Base-by-base conservation (phyloP, 2,113 vertebrate genomes). In the Platysternon megacephalum region DNA sequence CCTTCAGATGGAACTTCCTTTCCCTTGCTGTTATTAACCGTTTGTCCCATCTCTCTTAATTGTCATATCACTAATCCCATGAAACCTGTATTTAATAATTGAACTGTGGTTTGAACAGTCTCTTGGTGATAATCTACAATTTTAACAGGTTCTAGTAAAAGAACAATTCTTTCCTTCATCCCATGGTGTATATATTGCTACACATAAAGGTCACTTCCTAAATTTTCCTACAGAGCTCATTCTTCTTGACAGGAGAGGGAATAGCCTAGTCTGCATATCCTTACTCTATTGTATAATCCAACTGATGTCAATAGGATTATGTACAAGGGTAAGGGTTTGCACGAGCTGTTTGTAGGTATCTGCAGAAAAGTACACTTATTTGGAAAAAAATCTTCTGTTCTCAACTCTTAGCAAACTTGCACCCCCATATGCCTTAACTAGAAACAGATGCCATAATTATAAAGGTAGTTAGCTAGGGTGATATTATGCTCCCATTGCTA, bases 241-340 rank as follows among this genome's bases (percentile, higher is more conserved):
- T 21, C 9, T n/a, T 39, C 35, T 72, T 19, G 17, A 9, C 16
- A 68, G 35, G 35, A n/a, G 26, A 46, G 16, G 68, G 13, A 17
- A 46, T 90, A 2, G 0, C 28, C 28, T 55, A 17, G 26, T 48
- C 5, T 76, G 17, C 82, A 84, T 82, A 44, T 5, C 2, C 6
- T 28, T 78, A 46, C 74, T 28, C 11, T 46, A 0, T 93, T 96
- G 65, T 72, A 17, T 91, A n/a, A 48, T 72, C 82, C 58, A 82
- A 22, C 55, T 39, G 13, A 35, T 0, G 0, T 28, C 76, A 87
- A 21, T 87, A 88, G 83, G 82, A 85, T 42, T 68, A 14, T 5
- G 3, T 46, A 14, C 49, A 0, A 0, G 0, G n/a, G 6, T n/a
- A 0, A 0, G 0, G 51, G 4, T n/a, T 90, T 81, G 39, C 86